Percentiles rank a stretch among this genome's conserved stretches.
phyloP scores from a whole-genome alignment of 2,113 vertebrate species.

The Empidonax traillii region DNA sequence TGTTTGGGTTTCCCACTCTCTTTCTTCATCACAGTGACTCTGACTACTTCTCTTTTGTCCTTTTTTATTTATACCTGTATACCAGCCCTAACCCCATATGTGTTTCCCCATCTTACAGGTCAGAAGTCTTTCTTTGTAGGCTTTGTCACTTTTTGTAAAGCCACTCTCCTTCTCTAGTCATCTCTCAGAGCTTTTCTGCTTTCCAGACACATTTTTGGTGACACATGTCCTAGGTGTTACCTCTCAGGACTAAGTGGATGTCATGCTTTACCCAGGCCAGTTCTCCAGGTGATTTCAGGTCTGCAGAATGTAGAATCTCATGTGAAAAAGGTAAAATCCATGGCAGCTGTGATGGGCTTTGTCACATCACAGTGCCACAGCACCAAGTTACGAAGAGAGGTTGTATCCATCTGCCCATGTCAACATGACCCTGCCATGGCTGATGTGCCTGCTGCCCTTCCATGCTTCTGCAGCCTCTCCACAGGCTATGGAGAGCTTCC shows the following conservation, averaged over 20 bases:
- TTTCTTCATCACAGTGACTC: background rate
- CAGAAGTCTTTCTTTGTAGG: background rate
- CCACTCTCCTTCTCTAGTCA: background rate
- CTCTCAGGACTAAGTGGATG: background rate
- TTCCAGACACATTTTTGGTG: background rate
- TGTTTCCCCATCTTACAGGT: background rate
- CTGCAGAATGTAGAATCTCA: background rate
- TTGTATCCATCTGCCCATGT: fast-evolving
- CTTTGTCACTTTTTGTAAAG: background rate
- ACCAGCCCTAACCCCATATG: background rate
- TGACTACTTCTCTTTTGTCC: background rate
- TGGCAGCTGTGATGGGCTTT: background rate
- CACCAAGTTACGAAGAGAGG: fast-evolving
- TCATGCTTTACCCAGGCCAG: background rate
- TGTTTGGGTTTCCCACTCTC: background rate
- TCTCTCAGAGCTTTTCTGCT: background rate
- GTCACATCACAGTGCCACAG: background rate
- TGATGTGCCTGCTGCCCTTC: background rate
- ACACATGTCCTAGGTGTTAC: background rate
- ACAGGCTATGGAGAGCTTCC: background rate
- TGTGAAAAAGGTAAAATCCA: fast-evolving
- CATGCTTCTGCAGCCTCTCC: background rate
- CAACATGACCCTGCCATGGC: fast-evolving
- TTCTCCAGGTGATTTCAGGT: background rate
- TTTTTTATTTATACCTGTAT: background rate